Evolutionary conservation across 2,888 invertebrate species (phyloP), one percentile per base, ranked within the genome.

Genomic region (Epicampocera succincta): DNA sequence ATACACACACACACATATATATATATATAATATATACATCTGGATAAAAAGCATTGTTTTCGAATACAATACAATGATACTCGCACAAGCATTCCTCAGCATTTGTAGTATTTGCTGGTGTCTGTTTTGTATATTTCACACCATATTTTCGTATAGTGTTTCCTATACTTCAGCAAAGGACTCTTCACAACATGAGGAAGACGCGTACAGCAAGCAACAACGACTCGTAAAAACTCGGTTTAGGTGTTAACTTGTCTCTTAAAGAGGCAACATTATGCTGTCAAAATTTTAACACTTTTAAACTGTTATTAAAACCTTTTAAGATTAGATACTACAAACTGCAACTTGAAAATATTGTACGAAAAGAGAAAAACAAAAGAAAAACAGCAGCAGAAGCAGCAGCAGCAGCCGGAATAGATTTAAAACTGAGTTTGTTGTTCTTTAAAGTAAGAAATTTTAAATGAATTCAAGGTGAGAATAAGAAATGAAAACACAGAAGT

Each of bases 241-340:
- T 50, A 65, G 77, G 77, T 56, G 77, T 77, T 71, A 71, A 71
- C 77, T 63, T 71, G 77, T 65, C 63, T 71, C 56, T 71, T 71
- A 77, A 77, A 71, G 71, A 71, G 77, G 56, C 15, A 17, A 71
- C 77, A 77, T 71, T 77, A 72, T 78, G 72, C 71, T 78, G 78
- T 75, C 75, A 71, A 65, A 69, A 65, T 72, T 66, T 71, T 76
- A 80, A 80, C 80, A 78, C 78, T 78, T 78, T 66, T 78, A 78
- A 78, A 72, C 65, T 72, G 76, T 75, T 80, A 80, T 76, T 71
- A 80, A 72, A 72, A 68, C 75, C 65, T 50, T 75, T 68, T 58
- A 72, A 71, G 80, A 69, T 76, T 75, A 76, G 66, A 71, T 56
- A 76, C 29, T n/a, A 38, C 29, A n/a, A 52, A 38, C 50, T 3